These are phyloP conservation scores for Heteropelma amictum DNA, from an alignment of 2,888 invertebrate genomes.

Conservation along the genomic window DNA sequence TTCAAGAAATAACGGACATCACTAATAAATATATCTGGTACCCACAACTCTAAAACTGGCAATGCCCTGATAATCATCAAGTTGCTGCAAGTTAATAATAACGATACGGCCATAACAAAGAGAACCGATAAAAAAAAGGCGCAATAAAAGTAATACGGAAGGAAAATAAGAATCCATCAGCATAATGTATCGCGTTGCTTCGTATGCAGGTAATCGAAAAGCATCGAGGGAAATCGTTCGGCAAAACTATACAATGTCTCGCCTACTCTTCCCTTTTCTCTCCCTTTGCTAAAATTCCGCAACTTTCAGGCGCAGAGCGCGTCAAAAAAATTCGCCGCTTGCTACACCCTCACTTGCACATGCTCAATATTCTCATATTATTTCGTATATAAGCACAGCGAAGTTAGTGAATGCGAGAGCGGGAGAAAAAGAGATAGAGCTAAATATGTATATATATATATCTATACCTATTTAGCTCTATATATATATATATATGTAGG, in stretches of 20 bases:
- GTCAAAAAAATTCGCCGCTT: slow-evolving; percentile 41
- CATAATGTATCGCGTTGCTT: slow-evolving; percentile 58
- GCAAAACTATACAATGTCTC: slow-evolving; percentile 25
- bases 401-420: background rate
- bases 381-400: slow-evolving; percentile 40
- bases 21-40: no score
- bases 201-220: slow-evolving; percentile 62
- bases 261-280: background rate
- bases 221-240: slow-evolving; percentile 50
- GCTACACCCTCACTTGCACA: slow-evolving; percentile 18
- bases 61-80: no score
- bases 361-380: slow-evolving; percentile 39
- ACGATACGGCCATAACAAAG: no score
- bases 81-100: no score
- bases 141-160: background rate
- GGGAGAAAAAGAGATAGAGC: background rate
- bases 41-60: no score
- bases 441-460: background rate
- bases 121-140: background rate
- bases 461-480: no score
- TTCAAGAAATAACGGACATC: no score
- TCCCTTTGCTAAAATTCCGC: slow-evolving; percentile 35
- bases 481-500: no score
- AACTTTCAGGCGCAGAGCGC: slow-evolving; percentile 11
- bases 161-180: slow-evolving; percentile 55